Percentiles rank a stretch among this genome's conserved stretches.
phyloP scores from a whole-genome alignment of 1,140 invertebrate species.

The Halyomorpha halys region DNA sequence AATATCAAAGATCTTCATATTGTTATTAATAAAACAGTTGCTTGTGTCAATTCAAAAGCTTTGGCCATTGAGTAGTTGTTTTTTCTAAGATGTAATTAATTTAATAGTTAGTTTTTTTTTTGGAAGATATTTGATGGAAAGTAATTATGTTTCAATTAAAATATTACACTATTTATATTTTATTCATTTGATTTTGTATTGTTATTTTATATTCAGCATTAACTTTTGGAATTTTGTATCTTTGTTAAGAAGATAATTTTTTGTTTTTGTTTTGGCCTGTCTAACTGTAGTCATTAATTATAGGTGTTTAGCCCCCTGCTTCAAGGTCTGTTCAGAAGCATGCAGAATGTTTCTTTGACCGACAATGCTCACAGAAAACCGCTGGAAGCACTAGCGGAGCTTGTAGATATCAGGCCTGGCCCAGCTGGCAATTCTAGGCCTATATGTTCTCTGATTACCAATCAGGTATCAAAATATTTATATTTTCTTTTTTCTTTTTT shows the following conservation, averaged over 20 bases:
- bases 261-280: background rate
- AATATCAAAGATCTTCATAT: too few relatives aligned
- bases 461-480: slow-evolving; percentile 33
- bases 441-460: slow-evolving; percentile 64
- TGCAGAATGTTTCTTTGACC: slow-evolving; percentile 59
- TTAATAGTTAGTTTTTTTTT: too few relatives aligned
- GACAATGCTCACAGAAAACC: slow-evolving; percentile 58
- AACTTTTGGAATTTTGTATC: background rate
- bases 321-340: slow-evolving; percentile 53
- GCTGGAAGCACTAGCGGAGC: slow-evolving; percentile 51
- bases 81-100: too few relatives aligned
- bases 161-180: too few relatives aligned
- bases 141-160: too few relatives aligned
- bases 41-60: too few relatives aligned
- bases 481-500: background rate
- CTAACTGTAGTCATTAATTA: background rate
- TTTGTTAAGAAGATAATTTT: background rate
- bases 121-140: too few relatives aligned
- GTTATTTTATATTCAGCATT: background rate
- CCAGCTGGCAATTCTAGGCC: slow-evolving; percentile 49
- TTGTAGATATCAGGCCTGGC: slow-evolving; percentile 57
- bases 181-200: too few relatives aligned
- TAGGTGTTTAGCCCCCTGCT: slow-evolving; percentile 61
- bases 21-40: too few relatives aligned
- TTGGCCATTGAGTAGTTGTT: too few relatives aligned